Conservation (phyloP, 2,797 vertebrate species). For the Champsocephalus gunnari region DNA sequence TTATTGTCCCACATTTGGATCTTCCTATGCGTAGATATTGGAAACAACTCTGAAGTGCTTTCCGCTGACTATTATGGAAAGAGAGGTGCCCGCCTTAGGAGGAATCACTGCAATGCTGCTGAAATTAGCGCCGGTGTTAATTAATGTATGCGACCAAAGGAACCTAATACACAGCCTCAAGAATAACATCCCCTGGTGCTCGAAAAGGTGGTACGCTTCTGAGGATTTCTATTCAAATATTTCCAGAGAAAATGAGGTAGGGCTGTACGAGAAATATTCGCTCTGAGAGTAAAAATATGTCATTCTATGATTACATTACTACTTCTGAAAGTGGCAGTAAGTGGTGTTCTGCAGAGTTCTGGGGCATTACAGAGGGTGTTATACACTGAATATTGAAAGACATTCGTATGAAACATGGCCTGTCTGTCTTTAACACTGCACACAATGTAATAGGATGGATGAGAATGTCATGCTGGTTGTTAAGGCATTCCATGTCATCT, state of each 20-base stretch:
- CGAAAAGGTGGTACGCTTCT: conserved; percentile 34
- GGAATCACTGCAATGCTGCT: conserved; percentile 62
- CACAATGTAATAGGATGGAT: conserved; percentile 58
- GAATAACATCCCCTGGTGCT: conserved; percentile 36
- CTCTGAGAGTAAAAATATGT: conserved; percentile 19
- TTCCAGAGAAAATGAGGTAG: not conserved
- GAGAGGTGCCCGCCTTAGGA: conserved; percentile 69
- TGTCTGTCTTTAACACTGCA: conserved; percentile 35
- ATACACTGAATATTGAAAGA: conserved; percentile 46
- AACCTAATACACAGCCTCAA: conserved; percentile 55
- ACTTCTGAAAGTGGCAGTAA: conserved; percentile 28
- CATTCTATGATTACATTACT: conserved; percentile 36
- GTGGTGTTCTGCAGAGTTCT: conserved; percentile 36
- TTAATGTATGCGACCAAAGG: conserved; percentile 71
- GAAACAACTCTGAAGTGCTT: conserved; percentile 61
- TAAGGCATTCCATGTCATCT: conserved; percentile 49
- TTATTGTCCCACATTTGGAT: conserved; percentile 31
- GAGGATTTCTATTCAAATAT: conserved; percentile 9
- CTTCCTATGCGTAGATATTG: conserved; percentile 32
- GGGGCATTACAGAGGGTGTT: conserved; percentile 35
- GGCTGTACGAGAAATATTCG: conserved; percentile 18
- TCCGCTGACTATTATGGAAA: conserved; percentile 77
- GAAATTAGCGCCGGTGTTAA: conserved; percentile 71
- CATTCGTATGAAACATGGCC: conserved; percentile 56
- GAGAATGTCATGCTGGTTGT: conserved; percentile 30